Conservation (phyloP, 1,140 invertebrate genomes). For the Rhopalosiphum padi region DNA sequence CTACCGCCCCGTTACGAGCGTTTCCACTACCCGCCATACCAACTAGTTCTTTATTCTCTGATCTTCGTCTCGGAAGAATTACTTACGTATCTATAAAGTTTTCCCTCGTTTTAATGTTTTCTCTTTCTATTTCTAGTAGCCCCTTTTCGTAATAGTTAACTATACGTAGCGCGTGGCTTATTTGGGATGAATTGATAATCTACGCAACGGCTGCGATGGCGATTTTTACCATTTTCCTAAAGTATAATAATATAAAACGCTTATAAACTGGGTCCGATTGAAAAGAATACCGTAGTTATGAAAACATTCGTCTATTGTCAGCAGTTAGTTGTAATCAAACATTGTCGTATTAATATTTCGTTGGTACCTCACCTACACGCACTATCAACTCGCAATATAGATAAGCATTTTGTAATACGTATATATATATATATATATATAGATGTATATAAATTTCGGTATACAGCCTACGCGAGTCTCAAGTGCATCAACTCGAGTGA, state of each 20-base stretch:
- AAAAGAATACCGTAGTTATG: neutral
- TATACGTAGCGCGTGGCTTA: neutral
- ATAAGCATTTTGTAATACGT: neutral
- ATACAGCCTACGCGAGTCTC: neutral
- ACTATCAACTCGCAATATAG: neutral
- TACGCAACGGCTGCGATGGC: neutral
- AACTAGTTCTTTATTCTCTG: neutral
- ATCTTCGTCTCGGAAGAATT: neutral
- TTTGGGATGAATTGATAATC: neutral
- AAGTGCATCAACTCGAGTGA: neutral
- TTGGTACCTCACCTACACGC: neutral
- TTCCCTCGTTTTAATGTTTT: neutral
- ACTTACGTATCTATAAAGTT: conserved; percentile 10
- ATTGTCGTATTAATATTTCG: neutral
- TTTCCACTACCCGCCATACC: too few relatives aligned
- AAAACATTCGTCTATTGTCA: neutral
- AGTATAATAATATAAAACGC: neutral
- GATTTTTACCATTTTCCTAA: neutral
- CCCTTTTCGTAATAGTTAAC: neutral
- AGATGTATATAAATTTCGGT: neutral
- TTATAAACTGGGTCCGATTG: neutral
- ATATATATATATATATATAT: neutral
- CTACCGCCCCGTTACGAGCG: neutral
- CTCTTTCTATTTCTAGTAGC: neutral
- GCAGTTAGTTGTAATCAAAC: neutral